Conservation (phyloP, 2,888 invertebrate genomes). For the Eulithis prunata region DNA sequence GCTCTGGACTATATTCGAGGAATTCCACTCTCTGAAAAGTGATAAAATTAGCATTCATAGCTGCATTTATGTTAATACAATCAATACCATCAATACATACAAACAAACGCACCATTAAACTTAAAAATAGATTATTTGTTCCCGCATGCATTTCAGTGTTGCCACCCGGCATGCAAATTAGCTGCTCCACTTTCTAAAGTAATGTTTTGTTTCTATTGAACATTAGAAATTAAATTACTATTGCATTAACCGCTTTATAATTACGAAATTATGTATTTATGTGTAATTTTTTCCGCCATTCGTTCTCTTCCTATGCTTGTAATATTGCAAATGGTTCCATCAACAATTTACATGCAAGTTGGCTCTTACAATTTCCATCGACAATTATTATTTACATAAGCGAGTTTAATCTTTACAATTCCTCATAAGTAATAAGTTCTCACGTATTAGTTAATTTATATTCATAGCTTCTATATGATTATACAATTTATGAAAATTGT, state of each 20-base stretch:
- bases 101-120: constrained; percentile 13
- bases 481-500: constrained; percentile 2
- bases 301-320: constrained; percentile 19
- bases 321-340: neutral
- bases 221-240: constrained; percentile 43
- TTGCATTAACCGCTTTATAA: constrained; percentile 35
- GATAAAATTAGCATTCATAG: too few relatives aligned
- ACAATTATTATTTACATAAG: too few relatives aligned
- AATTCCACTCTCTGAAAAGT: too few relatives aligned
- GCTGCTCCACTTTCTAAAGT: constrained; percentile 60
- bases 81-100: neutral
- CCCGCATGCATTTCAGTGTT: constrained; percentile 52
- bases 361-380: too few relatives aligned
- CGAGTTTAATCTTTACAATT: too few relatives aligned
- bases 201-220: constrained; percentile 44
- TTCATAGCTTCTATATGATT: constrained; percentile 7
- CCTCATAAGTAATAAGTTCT: neutral
- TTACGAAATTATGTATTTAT: constrained; percentile 34
- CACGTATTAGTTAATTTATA: constrained; percentile 12
- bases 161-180: constrained; percentile 61
- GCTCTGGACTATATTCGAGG: too few relatives aligned
- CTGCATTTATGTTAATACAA: too few relatives aligned
- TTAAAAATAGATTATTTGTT: constrained; percentile 19
- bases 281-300: constrained; percentile 13
- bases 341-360: too few relatives aligned